A percentile compares a stretch with the other conserved stretches of the same genome.
Evolutionary conservation across 2,797 vertebrate species (phyloP).

Genomic region (Pseudochirops cupreus): DNA sequence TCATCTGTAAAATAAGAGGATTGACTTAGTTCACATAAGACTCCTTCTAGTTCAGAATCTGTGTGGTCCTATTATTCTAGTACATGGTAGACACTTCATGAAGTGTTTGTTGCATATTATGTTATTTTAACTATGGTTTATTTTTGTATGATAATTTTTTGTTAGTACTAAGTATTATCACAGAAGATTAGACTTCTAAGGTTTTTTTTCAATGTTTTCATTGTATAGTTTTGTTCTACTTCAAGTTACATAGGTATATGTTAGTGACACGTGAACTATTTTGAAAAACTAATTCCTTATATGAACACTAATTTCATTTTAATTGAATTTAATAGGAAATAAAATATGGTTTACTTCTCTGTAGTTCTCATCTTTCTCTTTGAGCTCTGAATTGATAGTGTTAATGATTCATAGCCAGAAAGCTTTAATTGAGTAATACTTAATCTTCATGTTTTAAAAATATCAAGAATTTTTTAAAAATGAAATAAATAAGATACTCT

Average conservation of each 20-base stretch:
- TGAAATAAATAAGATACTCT: neutral
- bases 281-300: constrained; percentile 46
- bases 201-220: constrained; percentile 13
- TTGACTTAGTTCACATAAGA: neutral
- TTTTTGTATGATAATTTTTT: constrained; percentile 44
- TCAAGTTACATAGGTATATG: constrained; percentile 32
- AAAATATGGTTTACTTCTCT: constrained; percentile 13
- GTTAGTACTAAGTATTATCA: neutral
- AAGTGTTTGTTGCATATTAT: neutral
- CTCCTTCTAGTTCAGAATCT: neutral
- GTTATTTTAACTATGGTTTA: constrained; percentile 45
- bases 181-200: neutral
- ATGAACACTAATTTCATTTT: neutral
- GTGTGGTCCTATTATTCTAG: neutral
- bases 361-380: constrained; percentile 26
- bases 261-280: constrained; percentile 29
- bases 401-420: neutral
- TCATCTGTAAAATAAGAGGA: neutral
- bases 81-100: neutral
- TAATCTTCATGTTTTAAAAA: constrained; percentile 24
- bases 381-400: neutral
- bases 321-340: constrained; percentile 43
- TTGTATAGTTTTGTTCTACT: constrained; percentile 23
- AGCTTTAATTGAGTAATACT: neutral
- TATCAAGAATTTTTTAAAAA: constrained; percentile 7